Conservation (phyloP, 2,113 vertebrate genomes). For the Pipra filicauda region DNA sequence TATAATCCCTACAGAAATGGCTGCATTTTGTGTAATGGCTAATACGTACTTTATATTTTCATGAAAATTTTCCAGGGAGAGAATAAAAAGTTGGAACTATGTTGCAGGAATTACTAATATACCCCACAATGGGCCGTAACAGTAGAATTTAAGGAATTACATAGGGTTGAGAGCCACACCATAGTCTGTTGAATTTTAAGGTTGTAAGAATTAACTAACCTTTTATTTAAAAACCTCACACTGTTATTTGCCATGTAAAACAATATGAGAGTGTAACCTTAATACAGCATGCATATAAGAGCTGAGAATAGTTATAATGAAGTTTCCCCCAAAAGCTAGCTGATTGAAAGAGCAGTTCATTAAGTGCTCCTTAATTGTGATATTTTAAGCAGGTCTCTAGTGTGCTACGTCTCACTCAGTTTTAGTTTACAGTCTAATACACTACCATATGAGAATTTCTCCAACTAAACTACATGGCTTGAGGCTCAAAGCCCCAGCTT, state of each 20-base stretch:
- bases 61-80: background rate
- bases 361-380: background rate
- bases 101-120: background rate
- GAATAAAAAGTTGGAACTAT: background rate
- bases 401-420: rapidly evolving
- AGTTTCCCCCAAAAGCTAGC: background rate
- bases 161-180: background rate
- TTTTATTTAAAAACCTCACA: background rate
- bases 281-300: background rate
- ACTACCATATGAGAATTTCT: background rate
- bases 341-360: background rate
- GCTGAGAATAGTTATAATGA: background rate
- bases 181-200: background rate
- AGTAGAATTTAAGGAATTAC: background rate
- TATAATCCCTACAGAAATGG: background rate
- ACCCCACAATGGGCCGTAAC: background rate
- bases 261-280: background rate
- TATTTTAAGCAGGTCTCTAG: background rate
- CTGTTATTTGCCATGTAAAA: background rate
- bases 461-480: background rate
- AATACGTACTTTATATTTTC: background rate
- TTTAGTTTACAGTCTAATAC: background rate
- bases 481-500: background rate
- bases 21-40: background rate
- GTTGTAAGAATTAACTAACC: background rate